phyloP scores from a whole-genome alignment of 1,140 invertebrate species.

The Probaryconus sp. region DNA sequence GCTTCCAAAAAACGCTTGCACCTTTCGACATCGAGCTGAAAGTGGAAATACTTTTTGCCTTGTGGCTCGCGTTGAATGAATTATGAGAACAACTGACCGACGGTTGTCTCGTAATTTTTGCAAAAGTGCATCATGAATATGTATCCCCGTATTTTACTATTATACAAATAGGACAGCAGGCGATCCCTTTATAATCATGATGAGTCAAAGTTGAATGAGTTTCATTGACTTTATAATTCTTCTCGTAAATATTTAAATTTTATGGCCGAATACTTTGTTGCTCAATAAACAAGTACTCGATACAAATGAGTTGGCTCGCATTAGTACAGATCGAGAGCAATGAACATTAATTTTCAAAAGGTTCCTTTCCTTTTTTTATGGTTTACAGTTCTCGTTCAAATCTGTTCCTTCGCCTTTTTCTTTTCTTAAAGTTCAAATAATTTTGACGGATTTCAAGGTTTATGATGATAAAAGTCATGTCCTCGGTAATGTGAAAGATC shows the following conservation, averaged over 20 bases:
- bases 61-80: constrained; percentile 15
- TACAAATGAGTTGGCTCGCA: too few species aligned
- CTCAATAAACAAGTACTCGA: constrained; percentile 28
- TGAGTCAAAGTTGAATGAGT: constrained; percentile 30
- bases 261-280: constrained; percentile 27
- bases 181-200: constrained; percentile 39
- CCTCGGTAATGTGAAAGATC: background rate
- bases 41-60: constrained; percentile 33
- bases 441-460: background rate
- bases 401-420: background rate
- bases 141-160: constrained; percentile 18
- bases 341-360: too few species aligned
- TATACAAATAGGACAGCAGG: constrained; percentile 29
- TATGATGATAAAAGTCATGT: background rate
- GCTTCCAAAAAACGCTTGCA: constrained; percentile 19
- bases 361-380: too few species aligned
- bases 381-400: too few species aligned
- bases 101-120: constrained; percentile 36
- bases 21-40: constrained; percentile 3
- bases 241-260: constrained; percentile 40
- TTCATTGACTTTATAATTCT: constrained; percentile 48
- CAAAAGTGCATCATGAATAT: constrained; percentile 37
- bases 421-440: background rate
- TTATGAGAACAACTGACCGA: constrained; percentile 28
- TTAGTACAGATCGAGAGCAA: too few species aligned